Evolutionary conservation across 2,113 vertebrate genomes (phyloP), one percentile per base, ranked within the genome.

Genomic region (Caloenas nicobarica): DNA sequence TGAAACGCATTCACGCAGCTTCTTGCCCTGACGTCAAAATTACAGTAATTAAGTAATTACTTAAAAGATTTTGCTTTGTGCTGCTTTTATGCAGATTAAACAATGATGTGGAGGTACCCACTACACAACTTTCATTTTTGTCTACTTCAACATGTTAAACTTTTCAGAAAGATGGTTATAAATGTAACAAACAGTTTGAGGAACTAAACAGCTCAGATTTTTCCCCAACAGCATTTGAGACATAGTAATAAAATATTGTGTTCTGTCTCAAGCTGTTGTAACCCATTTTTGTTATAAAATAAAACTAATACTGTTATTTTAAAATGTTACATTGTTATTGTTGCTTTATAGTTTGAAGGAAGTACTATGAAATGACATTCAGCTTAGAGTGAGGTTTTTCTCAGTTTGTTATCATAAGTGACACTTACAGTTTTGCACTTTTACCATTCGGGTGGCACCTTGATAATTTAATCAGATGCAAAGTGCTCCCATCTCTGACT

Each of bases 201-300:
- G 61, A 92, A 79, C 40, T 78, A 44, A 44, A 61, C 79, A 72
- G 21, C 86, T 83, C 50, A 62, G 53, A 88, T 77, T 84, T 91
- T 97, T 96, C 89, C 80, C 93, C 14, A 13, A 85, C 81, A 85
- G 82, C 44, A 42, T 38, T 71, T 50, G 73, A 89, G 44, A 92
- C 58, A 46, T 53, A 71, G 86, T 92, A 95, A 93, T 93, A 80
- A 57, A 94, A 85, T 7, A 9, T 40, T 88, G 62, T 94, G 57
- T 96, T 84, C 54, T 50, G 16, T 40, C 48, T 78, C 56, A 33
- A 61, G 92, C 48, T 91, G 92, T 86, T 81, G 74, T 78, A 48
- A 42, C 24, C 34, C 28, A 19, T 86, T 93, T 89, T 71, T 76
- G 62, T 89, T 93, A 9, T 26, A 85, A 62, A 84, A 51, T 29